Percentiles rank a stretch among this genome's conserved stretches.
These are phyloP conservation scores for Oreochromis mossambicus DNA, from an alignment of 2,797 vertebrate genomes.

Conservation along the genomic window DNA sequence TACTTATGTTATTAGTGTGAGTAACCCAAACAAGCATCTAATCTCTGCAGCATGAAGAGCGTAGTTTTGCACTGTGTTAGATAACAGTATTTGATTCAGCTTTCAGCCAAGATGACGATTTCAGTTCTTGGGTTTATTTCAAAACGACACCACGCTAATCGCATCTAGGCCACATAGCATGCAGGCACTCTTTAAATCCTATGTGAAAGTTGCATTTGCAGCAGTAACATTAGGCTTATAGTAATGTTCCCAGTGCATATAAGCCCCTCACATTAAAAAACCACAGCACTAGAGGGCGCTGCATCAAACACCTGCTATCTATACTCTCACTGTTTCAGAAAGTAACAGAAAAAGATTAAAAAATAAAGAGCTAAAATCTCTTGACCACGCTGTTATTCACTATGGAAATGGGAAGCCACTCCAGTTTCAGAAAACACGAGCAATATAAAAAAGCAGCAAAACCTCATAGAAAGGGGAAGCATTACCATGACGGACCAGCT, in stretches of 20 bases:
- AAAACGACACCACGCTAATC: not conserved
- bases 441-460: not conserved
- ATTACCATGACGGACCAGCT: not conserved
- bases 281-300: conserved; percentile 22
- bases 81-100: not conserved
- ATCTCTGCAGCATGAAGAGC: not conserved
- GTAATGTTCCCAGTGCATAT: conserved; percentile 12
- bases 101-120: not conserved
- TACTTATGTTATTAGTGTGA: not conserved
- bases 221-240: not conserved
- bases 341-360: not conserved
- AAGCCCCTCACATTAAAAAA: conserved; percentile 24
- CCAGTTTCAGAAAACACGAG: not conserved
- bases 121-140: not conserved
- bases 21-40: not conserved
- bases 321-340: conserved; percentile 25
- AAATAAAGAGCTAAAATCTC: not conserved
- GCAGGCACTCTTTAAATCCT: not conserved
- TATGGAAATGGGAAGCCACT: not conserved
- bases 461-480: not conserved
- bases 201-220: not conserved
- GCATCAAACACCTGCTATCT: conserved; percentile 22
- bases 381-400: not conserved
- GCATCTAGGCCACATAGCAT: not conserved
- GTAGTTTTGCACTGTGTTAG: not conserved